Conservation (phyloP, 2,888 invertebrate species). For the Caenorhabditis japonica region DNA sequence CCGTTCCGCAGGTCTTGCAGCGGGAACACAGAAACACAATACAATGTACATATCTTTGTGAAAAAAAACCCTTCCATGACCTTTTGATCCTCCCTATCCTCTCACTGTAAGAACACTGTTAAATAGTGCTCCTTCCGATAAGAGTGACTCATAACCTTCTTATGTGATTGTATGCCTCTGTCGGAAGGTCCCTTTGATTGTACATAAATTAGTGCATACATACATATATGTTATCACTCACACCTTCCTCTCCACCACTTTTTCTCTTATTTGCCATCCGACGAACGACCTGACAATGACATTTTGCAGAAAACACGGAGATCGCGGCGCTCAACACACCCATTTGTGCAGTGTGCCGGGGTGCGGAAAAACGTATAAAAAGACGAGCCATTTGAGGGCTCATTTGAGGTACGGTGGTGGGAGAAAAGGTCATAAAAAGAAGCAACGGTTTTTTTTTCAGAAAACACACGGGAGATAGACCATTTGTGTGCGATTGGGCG, state of each 20-base stretch:
- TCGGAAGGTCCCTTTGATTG: constrained; percentile 20
- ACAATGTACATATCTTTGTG: too few species aligned
- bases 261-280: too few species aligned
- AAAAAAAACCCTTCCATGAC: constrained; percentile 5
- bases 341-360: constrained; percentile 51
- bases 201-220: constrained; percentile 14
- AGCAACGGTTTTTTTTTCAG: constrained; percentile 1
- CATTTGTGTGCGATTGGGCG: constrained; percentile 53
- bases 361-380: constrained; percentile 58
- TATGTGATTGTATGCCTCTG: constrained; percentile 2
- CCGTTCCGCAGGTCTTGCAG: too few species aligned
- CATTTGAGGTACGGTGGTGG: constrained; percentile 45
- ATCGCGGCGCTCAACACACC: constrained; percentile 24
- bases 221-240: too few species aligned
- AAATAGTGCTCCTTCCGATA: too few species aligned
- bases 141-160: neutral
- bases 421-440: neutral
- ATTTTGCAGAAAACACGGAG: constrained; percentile 47
- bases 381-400: constrained; percentile 61
- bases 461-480: constrained; percentile 49
- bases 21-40: too few species aligned
- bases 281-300: neutral
- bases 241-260: too few species aligned
- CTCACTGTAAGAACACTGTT: neutral
- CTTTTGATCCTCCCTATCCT: constrained; percentile 2